phyloP scores from a whole-genome alignment of 2,888 invertebrate genomes.

The Eudasyphora cyanicolor region DNA sequence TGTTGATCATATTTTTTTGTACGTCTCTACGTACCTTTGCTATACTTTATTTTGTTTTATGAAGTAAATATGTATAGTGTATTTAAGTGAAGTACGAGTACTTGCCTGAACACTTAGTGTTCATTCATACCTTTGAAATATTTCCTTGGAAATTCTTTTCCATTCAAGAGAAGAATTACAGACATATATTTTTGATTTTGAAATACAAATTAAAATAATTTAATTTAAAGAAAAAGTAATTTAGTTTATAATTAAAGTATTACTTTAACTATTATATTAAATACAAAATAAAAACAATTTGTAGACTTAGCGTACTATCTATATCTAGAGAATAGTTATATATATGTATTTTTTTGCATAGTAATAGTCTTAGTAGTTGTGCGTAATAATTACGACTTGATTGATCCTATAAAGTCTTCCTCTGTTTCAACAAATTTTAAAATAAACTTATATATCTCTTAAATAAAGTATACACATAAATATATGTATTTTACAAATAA shows the following conservation, averaged over 20 bases:
- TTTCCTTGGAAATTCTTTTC: conserved; percentile 15
- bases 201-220: background rate
- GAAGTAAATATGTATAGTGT: conserved; percentile 1
- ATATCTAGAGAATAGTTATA: conserved; percentile 21
- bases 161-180: background rate
- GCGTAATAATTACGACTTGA: conserved; percentile 24
- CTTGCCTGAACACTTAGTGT: conserved; percentile 65
- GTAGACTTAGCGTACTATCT: background rate
- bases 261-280: conserved; percentile 41
- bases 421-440: conserved; percentile 54
- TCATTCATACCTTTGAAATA: conserved; percentile 47
- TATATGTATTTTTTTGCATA: too few relatives aligned
- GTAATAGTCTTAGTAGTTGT: background rate
- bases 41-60: background rate
- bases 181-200: too few relatives aligned
- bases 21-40: too few relatives aligned
- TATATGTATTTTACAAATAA: conserved; percentile 48
- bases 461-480: conserved; percentile 49
- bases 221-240: conserved; percentile 18
- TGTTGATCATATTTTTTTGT: conserved; percentile 20
- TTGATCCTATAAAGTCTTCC: conserved; percentile 60
- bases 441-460: conserved; percentile 34
- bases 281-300: background rate
- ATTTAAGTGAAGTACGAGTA: conserved; percentile 47
- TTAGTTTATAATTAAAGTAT: conserved; percentile 54